Evolutionary conservation across 2,888 invertebrate genomes (phyloP).

Genomic region (Dascillus cervinus): DNA sequence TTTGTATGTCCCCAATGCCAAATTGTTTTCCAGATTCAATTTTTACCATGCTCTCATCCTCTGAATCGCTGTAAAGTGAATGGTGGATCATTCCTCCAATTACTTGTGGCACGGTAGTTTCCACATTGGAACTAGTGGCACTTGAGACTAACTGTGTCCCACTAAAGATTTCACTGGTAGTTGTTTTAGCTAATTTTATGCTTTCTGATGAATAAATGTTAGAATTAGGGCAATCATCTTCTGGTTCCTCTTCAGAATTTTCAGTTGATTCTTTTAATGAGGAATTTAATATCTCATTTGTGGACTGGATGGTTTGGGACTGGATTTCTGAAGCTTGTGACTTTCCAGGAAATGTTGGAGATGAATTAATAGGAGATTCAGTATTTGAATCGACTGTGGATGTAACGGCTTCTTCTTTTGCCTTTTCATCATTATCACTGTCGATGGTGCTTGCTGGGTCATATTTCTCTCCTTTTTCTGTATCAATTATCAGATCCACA

Average conservation of each 20-base stretch:
- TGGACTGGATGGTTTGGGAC: slow-evolving; percentile 29
- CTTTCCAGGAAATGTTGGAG: slow-evolving; percentile 6
- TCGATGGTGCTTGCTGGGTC: slow-evolving; percentile 49
- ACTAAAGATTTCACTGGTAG: slow-evolving; percentile 27
- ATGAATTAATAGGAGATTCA: slow-evolving; percentile 4
- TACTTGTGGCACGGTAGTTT: background rate
- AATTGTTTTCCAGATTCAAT: slow-evolving; percentile 25
- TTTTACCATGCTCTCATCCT: slow-evolving; percentile 36
- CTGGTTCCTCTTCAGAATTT: slow-evolving; percentile 44
- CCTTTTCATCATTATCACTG: slow-evolving; percentile 14
- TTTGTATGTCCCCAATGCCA: slow-evolving; percentile 36
- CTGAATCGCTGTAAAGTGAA: slow-evolving; percentile 37
- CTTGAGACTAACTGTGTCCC: background rate
- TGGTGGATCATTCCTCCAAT: slow-evolving; percentile 4
- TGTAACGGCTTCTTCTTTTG: slow-evolving; percentile 22
- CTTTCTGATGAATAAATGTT: slow-evolving; percentile 78
- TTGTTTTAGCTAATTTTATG: slow-evolving; percentile 60
- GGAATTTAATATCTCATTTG: slow-evolving; percentile 16
- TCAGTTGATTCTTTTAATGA: slow-evolving; percentile 22
- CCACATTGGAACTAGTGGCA: background rate
- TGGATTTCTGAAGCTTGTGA: slow-evolving; percentile 26
- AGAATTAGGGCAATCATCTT: slow-evolving; percentile 76
- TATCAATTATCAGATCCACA: slow-evolving; percentile 50
- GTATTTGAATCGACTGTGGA: slow-evolving; percentile 16
- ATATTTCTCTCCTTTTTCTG: slow-evolving; percentile 46